A percentile compares a stretch with the other conserved stretches of the same genome.
Conservation (phyloP, 2,797 vertebrate genomes). For the Sebastes oblongus region DNA sequence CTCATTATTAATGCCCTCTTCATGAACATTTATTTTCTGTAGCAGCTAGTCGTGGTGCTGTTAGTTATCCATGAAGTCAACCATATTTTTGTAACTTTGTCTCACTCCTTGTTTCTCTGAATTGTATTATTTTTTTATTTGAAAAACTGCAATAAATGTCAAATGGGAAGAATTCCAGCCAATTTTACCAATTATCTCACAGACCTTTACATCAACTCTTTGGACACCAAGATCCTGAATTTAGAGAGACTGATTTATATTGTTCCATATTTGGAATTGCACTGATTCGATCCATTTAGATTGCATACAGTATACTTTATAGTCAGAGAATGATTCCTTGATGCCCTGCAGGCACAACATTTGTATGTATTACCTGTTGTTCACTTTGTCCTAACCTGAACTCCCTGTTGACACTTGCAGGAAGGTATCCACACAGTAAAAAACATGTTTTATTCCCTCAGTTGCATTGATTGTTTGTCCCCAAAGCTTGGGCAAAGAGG, state of each 20-base stretch:
- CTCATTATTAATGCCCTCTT: not conserved
- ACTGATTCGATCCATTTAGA: not conserved
- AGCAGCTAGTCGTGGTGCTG: no score
- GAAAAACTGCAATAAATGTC: not conserved
- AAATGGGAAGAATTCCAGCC: not conserved
- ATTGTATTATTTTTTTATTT: not conserved
- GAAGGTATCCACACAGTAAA: not conserved
- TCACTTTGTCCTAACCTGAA: constrained; percentile 5
- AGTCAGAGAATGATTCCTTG: not conserved
- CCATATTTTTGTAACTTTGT: not conserved
- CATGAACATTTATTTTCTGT: not conserved
- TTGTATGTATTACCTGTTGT: not conserved
- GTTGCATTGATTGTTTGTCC: constrained; percentile 29
- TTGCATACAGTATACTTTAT: not conserved
- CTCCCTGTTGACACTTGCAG: not conserved
- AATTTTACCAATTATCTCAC: not conserved
- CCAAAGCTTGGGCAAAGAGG: not conserved
- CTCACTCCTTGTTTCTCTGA: not conserved
- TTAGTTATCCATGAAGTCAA: not conserved
- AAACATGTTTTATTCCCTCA: constrained; percentile 2
- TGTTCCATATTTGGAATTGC: not conserved
- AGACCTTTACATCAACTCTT: not conserved
- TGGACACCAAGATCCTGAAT: not conserved
- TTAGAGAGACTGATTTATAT: not conserved
- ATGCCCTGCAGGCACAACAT: not conserved